Percentiles rank a stretch among this genome's conserved stretches.
Evolutionary conservation across 2,113 vertebrate genomes (phyloP).

Genomic region (Mormoops blainvillei): DNA sequence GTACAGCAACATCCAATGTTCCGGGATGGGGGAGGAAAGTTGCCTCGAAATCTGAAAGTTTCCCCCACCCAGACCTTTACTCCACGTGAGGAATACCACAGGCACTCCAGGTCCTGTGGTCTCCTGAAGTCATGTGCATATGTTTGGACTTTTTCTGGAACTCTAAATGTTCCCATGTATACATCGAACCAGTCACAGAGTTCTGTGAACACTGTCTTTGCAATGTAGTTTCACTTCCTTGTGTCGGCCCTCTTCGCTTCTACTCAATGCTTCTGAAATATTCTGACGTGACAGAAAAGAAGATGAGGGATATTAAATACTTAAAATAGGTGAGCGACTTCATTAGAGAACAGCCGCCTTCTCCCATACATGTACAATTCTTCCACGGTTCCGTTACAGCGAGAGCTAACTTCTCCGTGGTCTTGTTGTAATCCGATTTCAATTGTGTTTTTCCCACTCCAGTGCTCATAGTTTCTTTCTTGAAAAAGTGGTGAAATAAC

Average conservation of each 20-base stretch:
- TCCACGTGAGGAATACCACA: background rate
- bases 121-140: background rate
- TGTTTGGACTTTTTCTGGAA: background rate
- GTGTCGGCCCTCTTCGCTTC: background rate
- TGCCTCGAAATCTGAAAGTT: background rate
- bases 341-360: background rate
- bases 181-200: background rate
- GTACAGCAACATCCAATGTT: slow-evolving; percentile 70
- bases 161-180: background rate
- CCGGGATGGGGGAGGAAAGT: background rate
- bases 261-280: background rate
- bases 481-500: background rate
- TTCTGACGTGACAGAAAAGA: background rate
- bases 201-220: background rate
- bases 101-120: background rate
- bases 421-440: background rate
- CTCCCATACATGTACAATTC: background rate
- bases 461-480: background rate
- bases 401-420: background rate
- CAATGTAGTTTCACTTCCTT: background rate
- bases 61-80: background rate
- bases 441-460: background rate
- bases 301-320: background rate
- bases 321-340: background rate
- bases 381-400: background rate